These are phyloP conservation scores for Deilephila elpenor DNA, from an alignment of 2,888 invertebrate genomes.

Conservation along the genomic window DNA sequence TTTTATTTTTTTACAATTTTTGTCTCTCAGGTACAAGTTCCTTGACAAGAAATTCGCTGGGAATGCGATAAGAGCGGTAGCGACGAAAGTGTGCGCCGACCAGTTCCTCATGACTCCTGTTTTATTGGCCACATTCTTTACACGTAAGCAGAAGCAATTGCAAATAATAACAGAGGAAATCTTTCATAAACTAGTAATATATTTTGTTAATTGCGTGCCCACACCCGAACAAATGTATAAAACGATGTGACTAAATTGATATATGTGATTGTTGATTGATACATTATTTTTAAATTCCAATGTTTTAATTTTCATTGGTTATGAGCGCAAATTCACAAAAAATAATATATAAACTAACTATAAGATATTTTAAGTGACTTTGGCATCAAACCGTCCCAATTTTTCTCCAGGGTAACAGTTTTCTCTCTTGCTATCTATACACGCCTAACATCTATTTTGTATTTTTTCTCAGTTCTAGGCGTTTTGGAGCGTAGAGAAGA, in stretches of 20 bases:
- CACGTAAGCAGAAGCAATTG: slow-evolving; percentile 81
- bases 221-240: no score
- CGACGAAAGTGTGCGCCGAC: slow-evolving; percentile 89
- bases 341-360: no score
- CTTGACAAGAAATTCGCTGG: slow-evolving; percentile 89
- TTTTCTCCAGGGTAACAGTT: not conserved
- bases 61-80: slow-evolving; percentile 85
- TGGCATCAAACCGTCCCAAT: no score
- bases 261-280: no score
- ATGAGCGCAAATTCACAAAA: no score
- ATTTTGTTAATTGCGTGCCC: no score
- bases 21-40: slow-evolving; percentile 89
- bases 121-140: slow-evolving; percentile 88
- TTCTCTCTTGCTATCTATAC: not conserved
- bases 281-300: no score
- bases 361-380: no score
- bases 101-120: slow-evolving; percentile 91
- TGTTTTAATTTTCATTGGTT: no score
- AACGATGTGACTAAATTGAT: no score
- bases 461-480: slow-evolving; percentile 86
- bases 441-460: not conserved
- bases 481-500: slow-evolving; percentile 89
- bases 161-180: no score
- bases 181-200: no score
- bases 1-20: not conserved